phyloP scores from a whole-genome alignment of 2,797 vertebrate species.

The Tadarida brasiliensis region DNA sequence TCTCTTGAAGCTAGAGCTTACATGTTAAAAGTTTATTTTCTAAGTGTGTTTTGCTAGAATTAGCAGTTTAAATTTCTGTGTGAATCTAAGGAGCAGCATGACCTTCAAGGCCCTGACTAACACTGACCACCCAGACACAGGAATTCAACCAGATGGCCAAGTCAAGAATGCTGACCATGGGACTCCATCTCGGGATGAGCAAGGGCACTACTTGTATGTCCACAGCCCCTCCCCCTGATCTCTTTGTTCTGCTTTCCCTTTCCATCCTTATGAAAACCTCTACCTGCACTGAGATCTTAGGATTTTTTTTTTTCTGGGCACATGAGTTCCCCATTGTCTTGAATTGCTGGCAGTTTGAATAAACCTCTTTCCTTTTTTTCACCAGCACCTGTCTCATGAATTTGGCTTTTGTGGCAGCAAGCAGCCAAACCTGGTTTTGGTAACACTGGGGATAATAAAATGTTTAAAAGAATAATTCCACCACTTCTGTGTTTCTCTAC shows the following conservation, averaged over 20 bases:
- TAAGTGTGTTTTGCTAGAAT: not conserved
- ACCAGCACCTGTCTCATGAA: not conserved
- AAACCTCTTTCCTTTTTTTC: not conserved
- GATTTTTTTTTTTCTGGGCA: not conserved
- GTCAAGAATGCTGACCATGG: not conserved
- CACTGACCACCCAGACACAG: not conserved
- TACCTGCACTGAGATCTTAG: not conserved
- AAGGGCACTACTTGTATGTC: not conserved
- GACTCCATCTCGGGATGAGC: not conserved
- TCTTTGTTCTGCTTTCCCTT: not conserved
- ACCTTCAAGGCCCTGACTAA: not conserved
- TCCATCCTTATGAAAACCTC: not conserved
- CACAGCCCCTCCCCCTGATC: not conserved
- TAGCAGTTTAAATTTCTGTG: not conserved
- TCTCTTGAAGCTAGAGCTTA: not conserved
- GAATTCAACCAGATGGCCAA: not conserved
- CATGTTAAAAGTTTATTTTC: not conserved
- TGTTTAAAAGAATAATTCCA: not conserved
- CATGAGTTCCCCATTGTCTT: not conserved
- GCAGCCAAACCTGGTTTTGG: not conserved
- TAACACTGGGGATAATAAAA: not conserved
- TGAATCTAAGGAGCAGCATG: not conserved
- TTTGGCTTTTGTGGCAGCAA: not conserved
- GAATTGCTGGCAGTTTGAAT: not conserved
- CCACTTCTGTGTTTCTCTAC: not conserved